Evolutionary conservation across 2,113 vertebrate genomes (phyloP).

Genomic region (Pterocles burchelli): DNA sequence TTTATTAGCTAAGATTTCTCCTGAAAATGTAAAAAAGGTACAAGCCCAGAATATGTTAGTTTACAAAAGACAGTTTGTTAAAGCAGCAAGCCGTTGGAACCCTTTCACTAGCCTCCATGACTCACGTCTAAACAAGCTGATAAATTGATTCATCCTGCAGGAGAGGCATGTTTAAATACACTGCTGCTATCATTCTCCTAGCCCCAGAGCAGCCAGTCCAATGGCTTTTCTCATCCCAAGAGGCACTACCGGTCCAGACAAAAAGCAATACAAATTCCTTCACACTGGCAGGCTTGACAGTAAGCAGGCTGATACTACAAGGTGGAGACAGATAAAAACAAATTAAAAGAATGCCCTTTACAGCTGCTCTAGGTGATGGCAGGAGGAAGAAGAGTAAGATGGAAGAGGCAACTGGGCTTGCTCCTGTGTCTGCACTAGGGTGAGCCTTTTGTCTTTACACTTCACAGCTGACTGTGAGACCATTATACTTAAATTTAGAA

Average conservation of each 20-base stretch:
- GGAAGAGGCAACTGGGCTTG: not conserved
- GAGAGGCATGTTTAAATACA: not conserved
- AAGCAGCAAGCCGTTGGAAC: not conserved
- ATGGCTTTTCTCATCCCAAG: not conserved
- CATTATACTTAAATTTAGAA: not conserved
- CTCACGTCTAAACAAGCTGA: not conserved
- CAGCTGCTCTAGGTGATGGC: not conserved
- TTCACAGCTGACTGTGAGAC: not conserved
- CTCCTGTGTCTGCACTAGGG: not conserved
- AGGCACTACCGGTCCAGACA: not conserved
- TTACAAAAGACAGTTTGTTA: not conserved
- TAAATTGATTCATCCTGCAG: not conserved
- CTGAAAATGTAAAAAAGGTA: not conserved
- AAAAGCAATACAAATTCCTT: not conserved
- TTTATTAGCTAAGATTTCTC: not conserved
- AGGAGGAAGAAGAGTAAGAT: not conserved
- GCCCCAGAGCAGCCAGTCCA: not conserved
- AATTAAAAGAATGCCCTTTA: constrained; percentile 9
- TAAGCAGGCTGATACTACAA: constrained; percentile 36
- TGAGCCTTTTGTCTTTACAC: not conserved
- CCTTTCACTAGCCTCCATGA: not conserved
- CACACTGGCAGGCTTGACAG: not conserved
- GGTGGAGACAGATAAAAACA: not conserved
- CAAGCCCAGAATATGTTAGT: not conserved
- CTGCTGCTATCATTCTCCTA: not conserved